These are phyloP conservation scores for Excalfactoria chinensis DNA, from an alignment of 2,113 vertebrate genomes.

Conservation along the genomic window DNA sequence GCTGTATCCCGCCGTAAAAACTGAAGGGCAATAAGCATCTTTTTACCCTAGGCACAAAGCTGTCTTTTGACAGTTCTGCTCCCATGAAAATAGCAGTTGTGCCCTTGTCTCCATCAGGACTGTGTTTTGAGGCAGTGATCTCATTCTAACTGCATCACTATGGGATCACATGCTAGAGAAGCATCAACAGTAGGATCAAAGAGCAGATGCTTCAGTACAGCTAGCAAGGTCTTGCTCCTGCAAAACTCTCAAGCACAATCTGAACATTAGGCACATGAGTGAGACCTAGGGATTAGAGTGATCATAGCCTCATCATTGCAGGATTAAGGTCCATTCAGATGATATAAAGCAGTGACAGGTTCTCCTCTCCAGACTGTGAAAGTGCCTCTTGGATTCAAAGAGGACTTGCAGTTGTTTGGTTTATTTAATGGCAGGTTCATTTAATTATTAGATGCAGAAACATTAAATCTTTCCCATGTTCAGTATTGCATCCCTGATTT, in stretches of 20 bases:
- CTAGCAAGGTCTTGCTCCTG: not conserved
- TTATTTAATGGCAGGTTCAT: not conserved
- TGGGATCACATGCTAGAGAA: not conserved
- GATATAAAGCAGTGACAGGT: not conserved
- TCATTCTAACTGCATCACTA: not conserved
- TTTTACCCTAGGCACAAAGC: not conserved
- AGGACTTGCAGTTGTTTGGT: not conserved
- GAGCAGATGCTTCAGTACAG: accelerated
- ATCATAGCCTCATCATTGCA: not conserved
- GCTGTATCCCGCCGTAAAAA: not conserved
- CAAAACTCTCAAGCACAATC: not conserved
- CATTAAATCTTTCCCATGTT: not conserved
- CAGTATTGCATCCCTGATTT: not conserved
- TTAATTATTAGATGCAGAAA: not conserved
- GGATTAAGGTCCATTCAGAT: not conserved
- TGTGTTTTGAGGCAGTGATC: not conserved
- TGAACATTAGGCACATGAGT: not conserved
- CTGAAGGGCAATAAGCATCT: accelerated
- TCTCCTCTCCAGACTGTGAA: not conserved
- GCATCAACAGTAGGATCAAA: not conserved
- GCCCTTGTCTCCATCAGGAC: accelerated
- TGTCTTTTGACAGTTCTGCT: not conserved
- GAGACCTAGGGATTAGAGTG: not conserved
- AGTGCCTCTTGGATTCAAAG: not conserved
- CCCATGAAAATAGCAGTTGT: not conserved